These are phyloP conservation scores for Condylura cristata DNA, from an alignment of 2,113 vertebrate species.

Conservation along the genomic window DNA sequence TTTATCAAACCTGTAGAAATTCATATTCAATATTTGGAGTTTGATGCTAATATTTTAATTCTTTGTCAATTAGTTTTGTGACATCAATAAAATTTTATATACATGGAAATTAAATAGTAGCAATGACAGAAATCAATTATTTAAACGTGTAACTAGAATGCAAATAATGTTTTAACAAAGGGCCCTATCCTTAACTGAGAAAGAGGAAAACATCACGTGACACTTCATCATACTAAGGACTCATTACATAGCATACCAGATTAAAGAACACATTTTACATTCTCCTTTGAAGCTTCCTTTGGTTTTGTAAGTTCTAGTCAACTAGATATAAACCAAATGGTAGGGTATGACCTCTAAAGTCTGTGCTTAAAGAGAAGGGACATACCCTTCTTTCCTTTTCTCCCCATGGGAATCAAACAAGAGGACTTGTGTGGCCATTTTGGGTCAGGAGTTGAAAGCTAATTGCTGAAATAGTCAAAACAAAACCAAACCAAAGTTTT, in stretches of 20 bases:
- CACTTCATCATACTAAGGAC: background rate
- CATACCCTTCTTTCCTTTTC: background rate
- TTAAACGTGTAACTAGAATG: slow-evolving; percentile 59
- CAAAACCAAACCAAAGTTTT: background rate
- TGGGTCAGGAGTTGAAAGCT: background rate
- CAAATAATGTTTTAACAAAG: slow-evolving; percentile 61
- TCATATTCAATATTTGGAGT: slow-evolving; percentile 15
- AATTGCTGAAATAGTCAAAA: background rate
- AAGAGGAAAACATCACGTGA: slow-evolving; percentile 38
- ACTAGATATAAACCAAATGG: background rate
- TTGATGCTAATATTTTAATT: slow-evolving; percentile 65
- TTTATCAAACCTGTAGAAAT: background rate
- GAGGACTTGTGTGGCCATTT: background rate
- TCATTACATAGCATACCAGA: background rate
- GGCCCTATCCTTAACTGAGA: slow-evolving; percentile 22
- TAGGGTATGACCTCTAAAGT: background rate
- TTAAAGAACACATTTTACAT: background rate
- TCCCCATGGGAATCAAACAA: background rate
- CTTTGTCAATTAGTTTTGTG: slow-evolving; percentile 59
- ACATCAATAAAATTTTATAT: slow-evolving; percentile 50
- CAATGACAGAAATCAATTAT: slow-evolving; percentile 56
- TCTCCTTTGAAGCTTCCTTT: slow-evolving; percentile 24
- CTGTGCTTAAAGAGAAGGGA: background rate
- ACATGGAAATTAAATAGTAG: slow-evolving; percentile 53
- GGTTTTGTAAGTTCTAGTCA: background rate